Percentiles rank a stretch among this genome's conserved stretches.
Evolutionary conservation across 2,113 vertebrate species (phyloP).

Genomic region (Ahaetulla prasina): DNA sequence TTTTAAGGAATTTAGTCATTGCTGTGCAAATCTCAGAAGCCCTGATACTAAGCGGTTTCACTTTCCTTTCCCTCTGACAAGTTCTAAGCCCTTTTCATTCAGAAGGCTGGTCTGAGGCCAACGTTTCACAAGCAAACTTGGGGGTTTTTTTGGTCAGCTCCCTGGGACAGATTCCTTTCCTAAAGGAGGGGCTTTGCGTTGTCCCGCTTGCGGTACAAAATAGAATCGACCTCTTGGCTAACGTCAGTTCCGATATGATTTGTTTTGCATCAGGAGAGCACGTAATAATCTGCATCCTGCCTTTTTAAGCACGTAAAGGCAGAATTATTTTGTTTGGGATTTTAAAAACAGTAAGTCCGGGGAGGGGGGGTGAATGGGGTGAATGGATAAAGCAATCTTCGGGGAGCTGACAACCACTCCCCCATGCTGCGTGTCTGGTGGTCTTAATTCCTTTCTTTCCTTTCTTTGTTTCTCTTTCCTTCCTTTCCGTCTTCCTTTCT

Average conservation of each 20-base stretch:
- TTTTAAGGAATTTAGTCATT: neutral
- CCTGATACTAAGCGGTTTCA: too few species aligned
- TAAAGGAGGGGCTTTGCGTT: neutral
- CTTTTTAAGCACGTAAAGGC: neutral
- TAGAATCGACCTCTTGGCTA: neutral
- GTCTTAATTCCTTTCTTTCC: too few species aligned
- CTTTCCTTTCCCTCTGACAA: neutral
- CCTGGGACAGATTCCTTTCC: too few species aligned
- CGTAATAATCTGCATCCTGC: neutral
- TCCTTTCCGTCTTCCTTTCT: too few species aligned
- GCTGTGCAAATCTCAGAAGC: neutral
- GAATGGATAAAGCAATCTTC: constrained; percentile 17
- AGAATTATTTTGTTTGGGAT: neutral
- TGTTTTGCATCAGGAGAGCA: neutral
- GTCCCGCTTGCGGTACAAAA: neutral
- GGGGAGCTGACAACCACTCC: constrained; percentile 36
- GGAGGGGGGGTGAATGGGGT: neutral
- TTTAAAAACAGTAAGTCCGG: neutral
- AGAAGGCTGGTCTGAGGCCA: too few species aligned
- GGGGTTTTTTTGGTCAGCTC: too few species aligned
- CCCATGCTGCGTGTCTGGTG: neutral
- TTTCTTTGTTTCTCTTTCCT: too few species aligned
- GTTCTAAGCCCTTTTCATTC: too few species aligned
- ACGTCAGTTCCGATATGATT: neutral
- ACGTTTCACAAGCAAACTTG: too few species aligned